These are phyloP conservation scores for Dolichomitus sp. DNA, from an alignment of 2,888 invertebrate genomes.

Conservation along the genomic window DNA sequence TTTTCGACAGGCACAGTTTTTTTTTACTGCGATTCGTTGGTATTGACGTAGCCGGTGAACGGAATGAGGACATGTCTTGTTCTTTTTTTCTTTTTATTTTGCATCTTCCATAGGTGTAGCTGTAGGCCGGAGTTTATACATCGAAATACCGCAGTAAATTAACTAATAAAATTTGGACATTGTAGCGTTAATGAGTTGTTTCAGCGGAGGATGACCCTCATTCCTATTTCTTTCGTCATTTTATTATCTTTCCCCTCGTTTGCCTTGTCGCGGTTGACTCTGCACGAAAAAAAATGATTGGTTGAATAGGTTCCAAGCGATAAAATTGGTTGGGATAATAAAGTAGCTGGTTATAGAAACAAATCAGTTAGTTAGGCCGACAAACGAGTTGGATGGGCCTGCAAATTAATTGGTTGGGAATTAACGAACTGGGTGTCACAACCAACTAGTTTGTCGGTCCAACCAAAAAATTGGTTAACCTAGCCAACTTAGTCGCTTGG, in stretches of 20 bases:
- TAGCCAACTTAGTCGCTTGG: too few species aligned
- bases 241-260: conserved; percentile 40
- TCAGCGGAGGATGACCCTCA: background rate
- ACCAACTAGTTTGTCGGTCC: too few species aligned
- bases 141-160: conserved; percentile 18
- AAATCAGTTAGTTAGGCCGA: too few species aligned
- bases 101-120: background rate
- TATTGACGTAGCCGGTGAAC: conserved; percentile 5
- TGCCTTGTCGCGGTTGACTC: conserved; percentile 44
- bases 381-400: too few species aligned
- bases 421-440: too few species aligned
- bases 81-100: background rate
- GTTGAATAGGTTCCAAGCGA: too few species aligned
- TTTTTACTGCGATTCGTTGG: conserved; percentile 38
- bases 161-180: conserved; percentile 29
- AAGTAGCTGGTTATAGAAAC: too few species aligned
- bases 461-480: too few species aligned
- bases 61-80: background rate
- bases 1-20: conserved; percentile 61
- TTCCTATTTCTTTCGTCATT: conserved; percentile 7
- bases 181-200: conserved; percentile 46
- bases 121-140: background rate
- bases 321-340: too few species aligned
- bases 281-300: too few species aligned
- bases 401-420: too few species aligned